phyloP scores from a whole-genome alignment of 2,113 vertebrate genomes.

The Glaucomys volans region DNA sequence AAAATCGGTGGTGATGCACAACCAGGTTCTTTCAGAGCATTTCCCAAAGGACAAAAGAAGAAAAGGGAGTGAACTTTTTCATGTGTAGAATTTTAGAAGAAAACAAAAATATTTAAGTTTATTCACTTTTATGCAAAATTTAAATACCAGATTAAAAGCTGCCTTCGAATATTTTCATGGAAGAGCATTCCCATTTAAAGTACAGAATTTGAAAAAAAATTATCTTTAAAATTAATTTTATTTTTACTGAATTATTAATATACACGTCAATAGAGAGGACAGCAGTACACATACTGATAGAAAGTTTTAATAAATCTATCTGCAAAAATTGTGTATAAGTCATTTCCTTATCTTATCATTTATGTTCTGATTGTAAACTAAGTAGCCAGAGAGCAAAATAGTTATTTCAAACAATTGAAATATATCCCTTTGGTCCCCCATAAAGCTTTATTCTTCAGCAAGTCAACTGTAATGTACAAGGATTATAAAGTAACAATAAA shows the following conservation, averaged over 20 bases:
- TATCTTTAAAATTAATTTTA: background rate
- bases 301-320: background rate
- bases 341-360: background rate
- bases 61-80: background rate
- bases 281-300: background rate
- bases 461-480: background rate
- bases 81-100: background rate
- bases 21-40: background rate
- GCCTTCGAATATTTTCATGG: background rate
- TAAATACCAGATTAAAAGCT: background rate
- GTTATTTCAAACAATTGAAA: background rate
- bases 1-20: background rate
- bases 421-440: background rate
- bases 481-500: conserved; percentile 18
- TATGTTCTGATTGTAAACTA: background rate
- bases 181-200: background rate
- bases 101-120: conserved; percentile 23
- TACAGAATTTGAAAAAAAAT: background rate
- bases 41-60: background rate
- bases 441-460: background rate
- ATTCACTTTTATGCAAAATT: background rate
- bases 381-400: background rate
- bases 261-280: background rate
- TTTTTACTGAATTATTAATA: background rate
- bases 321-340: background rate